Evolutionary conservation across 1,140 invertebrate species (phyloP).

Genomic region (Drosophila orosa): DNA sequence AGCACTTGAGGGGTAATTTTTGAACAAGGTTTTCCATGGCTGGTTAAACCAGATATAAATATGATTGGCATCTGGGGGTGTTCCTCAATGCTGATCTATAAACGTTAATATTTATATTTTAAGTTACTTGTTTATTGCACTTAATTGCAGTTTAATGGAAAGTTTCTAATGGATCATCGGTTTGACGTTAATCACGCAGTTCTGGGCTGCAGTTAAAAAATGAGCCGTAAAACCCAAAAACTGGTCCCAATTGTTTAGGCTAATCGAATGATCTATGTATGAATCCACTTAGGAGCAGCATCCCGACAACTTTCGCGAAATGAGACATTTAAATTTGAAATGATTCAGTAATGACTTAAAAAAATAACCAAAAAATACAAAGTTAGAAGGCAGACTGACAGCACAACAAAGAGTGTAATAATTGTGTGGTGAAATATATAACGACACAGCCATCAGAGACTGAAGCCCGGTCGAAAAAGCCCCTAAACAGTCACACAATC

Average conservation of each 20-base stretch:
- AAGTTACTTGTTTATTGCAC: not conserved
- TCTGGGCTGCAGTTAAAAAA: conserved; percentile 14
- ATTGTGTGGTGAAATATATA: conserved; percentile 48
- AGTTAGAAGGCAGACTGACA: conserved; percentile 1
- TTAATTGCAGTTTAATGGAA: conserved; percentile 4
- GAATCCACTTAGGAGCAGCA: conserved; percentile 37
- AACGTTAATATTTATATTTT: not conserved
- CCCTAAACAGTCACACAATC: conserved; percentile 32
- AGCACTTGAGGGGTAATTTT: not conserved
- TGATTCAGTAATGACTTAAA: conserved; percentile 42
- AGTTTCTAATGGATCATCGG: conserved; percentile 1
- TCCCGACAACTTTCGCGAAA: conserved; percentile 47
- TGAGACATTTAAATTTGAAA: conserved; percentile 54
- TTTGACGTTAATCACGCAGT: conserved; percentile 8
- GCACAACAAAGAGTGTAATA: conserved; percentile 49
- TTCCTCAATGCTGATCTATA: not conserved
- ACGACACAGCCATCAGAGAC: conserved; percentile 11
- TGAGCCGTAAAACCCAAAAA: conserved; percentile 25
- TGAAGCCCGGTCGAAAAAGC: conserved; percentile 41
- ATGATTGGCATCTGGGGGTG: not conserved
- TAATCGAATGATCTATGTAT: conserved; percentile 47
- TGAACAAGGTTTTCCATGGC: not conserved
- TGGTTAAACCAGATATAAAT: not conserved
- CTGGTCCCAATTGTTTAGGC: conserved; percentile 25
- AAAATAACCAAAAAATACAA: conserved; percentile 10